Percentiles rank a stretch among this genome's conserved stretches.
phyloP scores from a whole-genome alignment of 2,113 vertebrate species.

The Odontesthes bonariensis region DNA sequence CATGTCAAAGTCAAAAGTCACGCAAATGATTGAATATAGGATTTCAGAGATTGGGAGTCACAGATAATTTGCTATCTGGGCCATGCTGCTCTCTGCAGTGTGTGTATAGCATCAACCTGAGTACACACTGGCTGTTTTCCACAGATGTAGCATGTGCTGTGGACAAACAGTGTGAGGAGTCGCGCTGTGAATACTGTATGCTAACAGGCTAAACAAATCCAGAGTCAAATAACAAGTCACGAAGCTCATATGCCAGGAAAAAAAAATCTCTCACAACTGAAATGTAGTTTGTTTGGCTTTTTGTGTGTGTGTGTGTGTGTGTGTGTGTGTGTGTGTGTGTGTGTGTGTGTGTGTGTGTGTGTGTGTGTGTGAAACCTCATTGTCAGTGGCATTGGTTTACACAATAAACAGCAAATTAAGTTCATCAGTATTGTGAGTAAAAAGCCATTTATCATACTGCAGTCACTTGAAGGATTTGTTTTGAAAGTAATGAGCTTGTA shows the following conservation, averaged over 20 bases:
- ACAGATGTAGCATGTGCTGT: conserved; percentile 56
- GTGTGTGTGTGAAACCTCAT: background rate
- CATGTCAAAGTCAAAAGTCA: conserved; percentile 41
- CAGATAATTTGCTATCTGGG: conserved; percentile 49
- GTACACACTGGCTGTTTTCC: conserved; percentile 68
- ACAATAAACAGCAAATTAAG: background rate
- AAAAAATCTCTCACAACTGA: background rate
- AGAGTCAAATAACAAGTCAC: conserved; percentile 57
- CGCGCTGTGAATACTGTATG: conserved; percentile 49
- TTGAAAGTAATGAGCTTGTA: background rate
- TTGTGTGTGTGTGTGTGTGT: background rate
- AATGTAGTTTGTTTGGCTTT: background rate
- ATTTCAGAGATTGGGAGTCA: conserved; percentile 35
- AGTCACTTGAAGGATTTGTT: conserved; percentile 8
- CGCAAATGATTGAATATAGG: conserved; percentile 25
- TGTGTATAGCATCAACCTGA: conserved; percentile 66
- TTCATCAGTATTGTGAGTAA: background rate
- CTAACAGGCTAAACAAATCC: conserved; percentile 61
- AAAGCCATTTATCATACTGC: conserved; percentile 7
- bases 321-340: background rate
- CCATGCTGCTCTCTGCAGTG: conserved; percentile 30
- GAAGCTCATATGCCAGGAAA: conserved; percentile 3
- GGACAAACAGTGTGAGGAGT: conserved; percentile 56
- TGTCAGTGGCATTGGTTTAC: background rate
- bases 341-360: background rate